Base-by-base conservation (phyloP, 1,140 invertebrate species). In the Nephila pilipes region DNA sequence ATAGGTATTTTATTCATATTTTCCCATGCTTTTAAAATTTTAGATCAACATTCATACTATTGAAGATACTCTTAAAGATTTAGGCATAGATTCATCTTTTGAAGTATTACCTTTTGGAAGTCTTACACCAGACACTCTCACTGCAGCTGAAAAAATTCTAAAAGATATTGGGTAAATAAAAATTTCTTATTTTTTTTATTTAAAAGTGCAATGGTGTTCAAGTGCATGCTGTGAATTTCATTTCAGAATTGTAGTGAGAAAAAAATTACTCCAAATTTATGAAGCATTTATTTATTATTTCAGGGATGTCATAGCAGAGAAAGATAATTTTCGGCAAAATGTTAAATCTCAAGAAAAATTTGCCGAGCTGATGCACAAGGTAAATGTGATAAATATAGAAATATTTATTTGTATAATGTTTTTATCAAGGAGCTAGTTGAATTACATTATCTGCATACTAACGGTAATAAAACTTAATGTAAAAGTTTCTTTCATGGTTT, bases 341-440 rank as follows among this genome's bases (percentile, higher is more conserved):
- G 54, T 55, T 20, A 93, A 93, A 55, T 93, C 85, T 2, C 92
- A 93, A 63, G 92, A 93, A 65, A 93, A 93, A 14, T 89, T 88
- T 89, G 85, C 85, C 16, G 92, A 93, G 46, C 75, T 92, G 29
- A 81, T 94, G 90, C 94, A 91, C 75, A 93, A 92, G 55, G 93
- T 94, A 69, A 85, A 25, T 46, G 38, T 46, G 8, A 46, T 46
- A 46, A 46, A 46, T 2, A 8, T 5, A 46, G 38, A 46, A 46
- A 5, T 46, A 5, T 46, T 46, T 57, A 10, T 29, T 29, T 18
- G 6, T 5, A 4, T 79, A 16, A 3, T 46, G 38, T 46, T 46
- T 46, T 46, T 46, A 46, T 46, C 38, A 46, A 5, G 8, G 0
- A 46, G 8, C 38, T 46, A 1, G 8, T 46, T 3, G 38, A 46